Evolutionary conservation across 2,888 invertebrate species (phyloP).

Genomic region (Andrena marginata): DNA sequence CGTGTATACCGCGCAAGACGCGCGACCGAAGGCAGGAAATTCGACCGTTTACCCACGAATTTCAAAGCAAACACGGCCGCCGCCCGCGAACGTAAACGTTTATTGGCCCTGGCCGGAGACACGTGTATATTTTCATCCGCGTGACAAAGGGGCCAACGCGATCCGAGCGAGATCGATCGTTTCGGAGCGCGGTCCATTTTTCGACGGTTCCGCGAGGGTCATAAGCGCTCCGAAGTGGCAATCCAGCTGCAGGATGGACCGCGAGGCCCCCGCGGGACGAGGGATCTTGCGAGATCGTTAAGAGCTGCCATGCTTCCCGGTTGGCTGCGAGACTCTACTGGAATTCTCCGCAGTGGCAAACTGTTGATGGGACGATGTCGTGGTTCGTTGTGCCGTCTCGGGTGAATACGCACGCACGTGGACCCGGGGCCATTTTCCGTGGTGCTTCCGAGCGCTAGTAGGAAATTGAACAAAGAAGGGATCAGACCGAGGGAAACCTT

Average conservation of each 20-base stretch:
- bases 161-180: neutral
- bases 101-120: constrained; percentile 14
- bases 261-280: neutral
- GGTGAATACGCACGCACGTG: neutral
- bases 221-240: neutral
- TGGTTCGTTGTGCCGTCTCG: neutral
- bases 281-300: constrained; percentile 15
- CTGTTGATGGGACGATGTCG: constrained; percentile 23
- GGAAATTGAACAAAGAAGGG: no score
- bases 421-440: no score
- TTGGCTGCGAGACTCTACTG: neutral
- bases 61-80: constrained; percentile 16
- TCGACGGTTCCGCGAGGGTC: constrained; percentile 3
- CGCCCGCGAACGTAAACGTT: constrained; percentile 34
- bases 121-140: constrained; percentile 29
- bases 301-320: constrained; percentile 7
- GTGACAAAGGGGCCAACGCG: neutral
- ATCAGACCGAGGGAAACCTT: no score
- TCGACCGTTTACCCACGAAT: constrained; percentile 22
- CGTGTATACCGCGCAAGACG: neutral
- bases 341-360: constrained; percentile 19
- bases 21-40: constrained; percentile 12
- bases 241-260: neutral
- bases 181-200: neutral
- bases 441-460: no score